phyloP scores from a whole-genome alignment of 2,113 vertebrate species.

The Erpornis zantholeuca region DNA sequence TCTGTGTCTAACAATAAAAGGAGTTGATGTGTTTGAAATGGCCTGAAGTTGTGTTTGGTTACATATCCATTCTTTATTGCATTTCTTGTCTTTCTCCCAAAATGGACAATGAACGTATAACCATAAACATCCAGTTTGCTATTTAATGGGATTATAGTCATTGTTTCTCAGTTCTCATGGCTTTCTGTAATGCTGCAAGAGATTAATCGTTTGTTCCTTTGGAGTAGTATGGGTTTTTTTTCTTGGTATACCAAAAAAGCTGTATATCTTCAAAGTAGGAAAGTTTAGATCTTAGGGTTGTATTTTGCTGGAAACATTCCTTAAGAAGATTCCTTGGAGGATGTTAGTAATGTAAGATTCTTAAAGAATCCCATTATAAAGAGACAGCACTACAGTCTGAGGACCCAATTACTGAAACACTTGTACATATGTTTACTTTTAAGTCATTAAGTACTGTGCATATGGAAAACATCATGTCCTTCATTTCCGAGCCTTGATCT shows the following conservation, averaged over 20 bases:
- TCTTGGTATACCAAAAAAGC: not conserved
- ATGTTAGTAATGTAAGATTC: not conserved
- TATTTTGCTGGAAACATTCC: not conserved
- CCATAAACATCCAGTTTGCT: not conserved
- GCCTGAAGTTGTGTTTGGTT: not conserved
- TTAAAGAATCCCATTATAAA: conserved; percentile 13
- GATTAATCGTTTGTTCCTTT: not conserved
- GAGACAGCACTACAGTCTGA: conserved; percentile 7
- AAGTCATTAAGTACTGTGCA: conserved; percentile 33
- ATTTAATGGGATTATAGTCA: not conserved
- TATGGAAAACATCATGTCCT: conserved; percentile 31
- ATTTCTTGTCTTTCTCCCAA: not conserved
- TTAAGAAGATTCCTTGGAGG: not conserved
- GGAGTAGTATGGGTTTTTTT: not conserved
- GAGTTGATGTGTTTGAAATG: not conserved
- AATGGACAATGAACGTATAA: not conserved
- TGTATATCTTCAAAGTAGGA: not conserved
- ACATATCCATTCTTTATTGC: not conserved
- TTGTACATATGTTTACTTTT: conserved; percentile 47
- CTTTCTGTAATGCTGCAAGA: not conserved
- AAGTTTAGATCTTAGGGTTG: not conserved
- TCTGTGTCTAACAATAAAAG: not conserved
- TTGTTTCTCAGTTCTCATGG: not conserved
- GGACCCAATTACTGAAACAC: conserved; percentile 31
- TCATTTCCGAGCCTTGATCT: conserved; percentile 50